Percentiles rank a stretch among this genome's conserved stretches.
Conservation (phyloP, 2,888 invertebrate genomes). For the Eupeodes latifasciatus region DNA sequence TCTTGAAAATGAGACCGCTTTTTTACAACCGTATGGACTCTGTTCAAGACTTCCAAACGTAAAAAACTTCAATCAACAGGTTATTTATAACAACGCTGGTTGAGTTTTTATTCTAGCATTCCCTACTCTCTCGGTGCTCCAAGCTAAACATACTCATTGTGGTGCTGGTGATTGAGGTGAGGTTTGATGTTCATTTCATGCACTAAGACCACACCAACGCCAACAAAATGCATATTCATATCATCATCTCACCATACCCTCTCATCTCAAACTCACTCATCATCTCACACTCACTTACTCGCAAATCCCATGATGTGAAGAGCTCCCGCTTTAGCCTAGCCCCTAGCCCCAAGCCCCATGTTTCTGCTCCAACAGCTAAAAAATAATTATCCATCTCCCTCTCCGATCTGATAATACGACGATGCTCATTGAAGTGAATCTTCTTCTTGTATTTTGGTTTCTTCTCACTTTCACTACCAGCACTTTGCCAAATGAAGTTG, state of each 20-base stretch:
- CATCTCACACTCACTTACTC: too few relatives aligned
- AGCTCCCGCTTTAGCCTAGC: too few relatives aligned
- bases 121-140: not conserved
- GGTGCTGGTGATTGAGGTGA: too few relatives aligned
- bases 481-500: not conserved
- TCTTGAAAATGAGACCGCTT: too few relatives aligned
- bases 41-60: too few relatives aligned
- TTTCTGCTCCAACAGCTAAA: not conserved
- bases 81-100: slow-evolving; percentile 58
- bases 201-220: too few relatives aligned
- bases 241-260: not conserved
- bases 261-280: not conserved
- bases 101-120: slow-evolving; percentile 6
- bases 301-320: too few relatives aligned
- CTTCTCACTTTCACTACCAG: slow-evolving; percentile 26
- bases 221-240: too few relatives aligned
- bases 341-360: too few relatives aligned
- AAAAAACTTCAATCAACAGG: slow-evolving; percentile 37
- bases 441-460: slow-evolving; percentile 13
- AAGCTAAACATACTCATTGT: not conserved
- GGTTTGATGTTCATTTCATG: too few relatives aligned
- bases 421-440: not conserved
- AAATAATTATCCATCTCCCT: slow-evolving; percentile 4
- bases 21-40: too few relatives aligned
- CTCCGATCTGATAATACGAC: not conserved